Conservation (phyloP, 2,797 vertebrate genomes). For the Gymnoscopelus microlampas region DNA sequence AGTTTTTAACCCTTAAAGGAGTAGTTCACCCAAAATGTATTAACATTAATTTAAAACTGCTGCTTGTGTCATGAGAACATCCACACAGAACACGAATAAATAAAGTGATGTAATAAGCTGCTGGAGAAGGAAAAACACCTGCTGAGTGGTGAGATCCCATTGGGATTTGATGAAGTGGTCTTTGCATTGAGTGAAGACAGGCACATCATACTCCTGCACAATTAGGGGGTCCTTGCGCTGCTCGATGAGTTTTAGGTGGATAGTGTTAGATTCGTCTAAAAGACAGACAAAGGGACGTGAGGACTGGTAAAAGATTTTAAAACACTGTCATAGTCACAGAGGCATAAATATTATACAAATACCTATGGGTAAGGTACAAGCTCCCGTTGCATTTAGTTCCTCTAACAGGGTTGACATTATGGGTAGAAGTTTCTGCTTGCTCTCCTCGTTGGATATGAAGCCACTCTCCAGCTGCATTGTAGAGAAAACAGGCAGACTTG, state of each 20-base stretch:
- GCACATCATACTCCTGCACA: conserved; percentile 98
- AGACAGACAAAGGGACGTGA: conserved; percentile 18
- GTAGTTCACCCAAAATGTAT: too few species aligned
- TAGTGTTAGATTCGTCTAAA: conserved; percentile 95
- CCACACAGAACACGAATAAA: too few species aligned
- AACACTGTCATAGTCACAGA: not conserved
- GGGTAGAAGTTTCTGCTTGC: conserved; percentile 95
- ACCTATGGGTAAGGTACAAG: conserved; percentile 95
- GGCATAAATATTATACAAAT: conserved; percentile 24
- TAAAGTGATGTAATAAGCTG: too few species aligned
- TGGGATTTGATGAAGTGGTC: conserved; percentile 94
- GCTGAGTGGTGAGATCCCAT: conserved; percentile 98
- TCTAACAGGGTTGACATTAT: conserved; percentile 97
- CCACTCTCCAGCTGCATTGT: conserved; percentile 91
- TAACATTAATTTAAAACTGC: too few species aligned
- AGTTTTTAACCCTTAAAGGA: too few species aligned
- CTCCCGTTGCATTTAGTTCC: conserved; percentile 94
- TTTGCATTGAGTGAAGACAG: conserved; percentile 95
- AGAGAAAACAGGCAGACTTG: conserved; percentile 14
- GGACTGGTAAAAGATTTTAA: not conserved
- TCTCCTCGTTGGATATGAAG: conserved; percentile 96
- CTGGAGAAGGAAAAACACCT: conserved; percentile 75
- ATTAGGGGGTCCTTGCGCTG: conserved; percentile 91
- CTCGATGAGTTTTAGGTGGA: conserved; percentile 95
- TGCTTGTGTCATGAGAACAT: too few species aligned